Conservation (phyloP, 2,888 invertebrate genomes). For the Leptopterna dolabrata region DNA sequence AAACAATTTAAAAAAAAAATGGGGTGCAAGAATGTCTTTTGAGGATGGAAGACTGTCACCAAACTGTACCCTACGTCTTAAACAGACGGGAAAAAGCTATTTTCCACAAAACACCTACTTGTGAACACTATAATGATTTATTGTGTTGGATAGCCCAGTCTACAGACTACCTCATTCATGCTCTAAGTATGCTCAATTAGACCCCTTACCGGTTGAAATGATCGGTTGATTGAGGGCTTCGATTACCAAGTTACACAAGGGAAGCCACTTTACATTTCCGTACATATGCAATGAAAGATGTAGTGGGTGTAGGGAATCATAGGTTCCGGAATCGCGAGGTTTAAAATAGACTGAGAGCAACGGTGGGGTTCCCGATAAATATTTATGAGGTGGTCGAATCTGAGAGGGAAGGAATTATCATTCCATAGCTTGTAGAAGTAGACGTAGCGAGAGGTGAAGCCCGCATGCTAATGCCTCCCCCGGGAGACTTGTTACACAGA, state of each 20-base stretch:
- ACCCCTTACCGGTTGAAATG: no score
- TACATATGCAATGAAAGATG: not conserved
- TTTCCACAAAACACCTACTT: no score
- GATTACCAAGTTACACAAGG: not conserved
- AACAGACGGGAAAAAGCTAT: no score
- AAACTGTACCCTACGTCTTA: no score
- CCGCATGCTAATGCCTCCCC: slow-evolving; percentile 52
- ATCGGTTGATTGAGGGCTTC: not conserved
- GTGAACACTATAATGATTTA: no score
- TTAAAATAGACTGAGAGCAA: slow-evolving; percentile 36
- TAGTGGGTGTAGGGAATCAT: not conserved
- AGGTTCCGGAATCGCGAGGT: slow-evolving; percentile 21
- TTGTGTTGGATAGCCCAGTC: no score
- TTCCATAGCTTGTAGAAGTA: slow-evolving; percentile 53
- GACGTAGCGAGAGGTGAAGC: slow-evolving; percentile 26
- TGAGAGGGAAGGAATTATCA: slow-evolving; percentile 47
- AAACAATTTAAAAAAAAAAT: no score
- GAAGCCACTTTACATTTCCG: not conserved
- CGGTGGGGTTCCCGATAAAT: slow-evolving; percentile 47
- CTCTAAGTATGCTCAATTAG: no score
- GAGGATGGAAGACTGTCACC: no score
- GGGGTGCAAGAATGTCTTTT: no score
- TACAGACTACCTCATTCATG: no score
- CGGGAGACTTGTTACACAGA: slow-evolving; percentile 52
- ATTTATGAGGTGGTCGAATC: slow-evolving; percentile 54